Evolutionary conservation across 2,888 invertebrate genomes (phyloP), one percentile per base, ranked within the genome.

Genomic region (Dimorphilus gyrociliatus): DNA sequence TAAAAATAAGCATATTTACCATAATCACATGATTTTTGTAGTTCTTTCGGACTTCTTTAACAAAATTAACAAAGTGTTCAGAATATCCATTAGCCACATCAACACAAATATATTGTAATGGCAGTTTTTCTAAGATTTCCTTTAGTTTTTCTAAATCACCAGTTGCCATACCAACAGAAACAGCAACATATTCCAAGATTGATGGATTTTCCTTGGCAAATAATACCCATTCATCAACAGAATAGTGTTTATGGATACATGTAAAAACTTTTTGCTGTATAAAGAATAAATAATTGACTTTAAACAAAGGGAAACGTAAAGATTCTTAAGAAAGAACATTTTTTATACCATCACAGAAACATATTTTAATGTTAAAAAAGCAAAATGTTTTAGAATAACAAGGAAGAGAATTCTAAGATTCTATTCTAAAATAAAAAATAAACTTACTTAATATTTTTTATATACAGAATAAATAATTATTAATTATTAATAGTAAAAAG

Each of bases 71-170:
- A 63, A 88, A 88, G 51, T 79, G 76, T 58, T 88, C 84, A 0
- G 84, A 81, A 65, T 88, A 88, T 1, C 88, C 88, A 58, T 88
- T 88, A 24, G 88, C 88, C 4, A 88, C 86, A 58, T 88, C 88
- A 36, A 88, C 65, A 51, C 86, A 88, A 42, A 88, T 73, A 59
- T 78, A 85, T 34, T 71, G 70, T 14, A 85, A 53, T 16, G 80
- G 76, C 26, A 82, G 70, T n/a, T n/a, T n/a, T 13, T 55, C 48
- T 1, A 57, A 18, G 17, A 60, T 54, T 7, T 72, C 72, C 2
- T 71, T 67, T 6, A 88, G 68, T 19, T 78, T 72, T 37, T 75
- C 74, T 60, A 79, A 78, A 60, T 88, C 86, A 0, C 68, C 71
- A 18, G 76, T 74, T 0, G 75, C 73, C 30, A 78, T 81, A n/a